Evolutionary conservation across 1,140 invertebrate genomes (phyloP), one percentile per base, ranked within the genome.

Genomic region (Cyclina sinensis): DNA sequence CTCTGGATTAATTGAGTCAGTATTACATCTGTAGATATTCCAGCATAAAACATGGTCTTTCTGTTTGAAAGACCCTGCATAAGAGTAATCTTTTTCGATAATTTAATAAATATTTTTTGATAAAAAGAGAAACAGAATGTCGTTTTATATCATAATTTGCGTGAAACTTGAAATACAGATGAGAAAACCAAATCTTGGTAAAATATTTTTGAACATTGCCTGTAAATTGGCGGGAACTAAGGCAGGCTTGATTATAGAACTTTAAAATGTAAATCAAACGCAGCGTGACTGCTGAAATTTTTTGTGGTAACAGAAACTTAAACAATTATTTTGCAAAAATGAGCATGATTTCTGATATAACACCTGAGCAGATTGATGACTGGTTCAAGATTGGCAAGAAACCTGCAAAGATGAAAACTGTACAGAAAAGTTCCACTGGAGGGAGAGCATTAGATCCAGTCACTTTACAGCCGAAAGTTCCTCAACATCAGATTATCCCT

Each of bases 311-410:
- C 7, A 27, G 9, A 24, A 27, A 27, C 27, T 27, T 7, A 27
- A 27, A 35, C 9, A 11, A 4, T 21, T 70, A 37, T 37, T 18
- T 4, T 21, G 11, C 0, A 30, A 70, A 70, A 37, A 76, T 85
- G 80, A 89, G 90, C 12, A 73, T 94, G 21, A 90, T 83, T 11
- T 62, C 89, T 14, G 93, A 94, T 74, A 85, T 94, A 54, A 92
- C 92, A 14, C 54, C 93, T 32, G 93, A 93, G n/a, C 91, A 93
- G 51, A 92, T 94, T 84, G 94, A 94, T 86, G 93, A 93, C n/a
- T 94, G 93, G 93, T 94, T 94, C 85, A 91, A 86, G 32, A 92
- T 93, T 70, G 94, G 94, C 21, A 94, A 92, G 32, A 91, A 91
- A 59, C 27, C 73, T 27, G 46, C 74, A 3, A 79, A 83, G 48